Percentiles rank a stretch among this genome's conserved stretches.
Conservation (phyloP, 30 jellyfish, hydroid and myxozoan genomes). For the Aurelia sp. region DNA sequence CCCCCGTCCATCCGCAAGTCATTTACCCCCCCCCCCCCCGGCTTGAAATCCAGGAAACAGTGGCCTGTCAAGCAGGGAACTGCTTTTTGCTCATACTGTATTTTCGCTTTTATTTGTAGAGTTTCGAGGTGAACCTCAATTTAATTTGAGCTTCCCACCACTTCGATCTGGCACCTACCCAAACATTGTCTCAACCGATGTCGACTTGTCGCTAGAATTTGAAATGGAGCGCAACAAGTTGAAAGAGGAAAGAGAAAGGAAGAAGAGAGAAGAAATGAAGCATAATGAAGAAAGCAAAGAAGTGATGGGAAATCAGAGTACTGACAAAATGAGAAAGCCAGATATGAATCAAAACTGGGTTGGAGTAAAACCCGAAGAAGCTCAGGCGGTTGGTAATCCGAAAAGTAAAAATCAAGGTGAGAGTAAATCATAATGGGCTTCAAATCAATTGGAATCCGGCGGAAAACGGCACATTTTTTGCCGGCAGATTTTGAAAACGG, state of each 20-base stretch:
- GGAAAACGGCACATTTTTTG: too few relatives aligned
- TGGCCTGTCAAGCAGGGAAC: too few relatives aligned
- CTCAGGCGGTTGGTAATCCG: conserved; percentile 7
- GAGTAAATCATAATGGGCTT: too few relatives aligned
- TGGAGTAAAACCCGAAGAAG: conserved; percentile 5
- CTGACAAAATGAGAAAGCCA: not conserved
- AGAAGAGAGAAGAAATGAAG: conserved; percentile 46
- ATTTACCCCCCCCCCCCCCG: too few relatives aligned
- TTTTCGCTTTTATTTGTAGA: not conserved
- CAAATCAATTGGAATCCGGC: too few relatives aligned
- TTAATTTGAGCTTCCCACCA: conserved; percentile 74
- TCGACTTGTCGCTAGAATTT: conserved; percentile 69
- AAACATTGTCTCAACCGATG: conserved; percentile 53
- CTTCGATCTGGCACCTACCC: conserved; percentile 81
- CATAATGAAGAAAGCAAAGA: conserved; percentile 7
- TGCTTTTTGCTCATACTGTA: too few relatives aligned
- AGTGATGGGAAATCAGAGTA: not conserved
- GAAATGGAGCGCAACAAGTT: conserved; percentile 66
- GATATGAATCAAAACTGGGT: conserved; percentile 17
- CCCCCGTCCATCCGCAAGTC: too few relatives aligned
- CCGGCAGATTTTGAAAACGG: too few relatives aligned
- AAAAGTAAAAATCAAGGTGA: conserved; percentile 32
- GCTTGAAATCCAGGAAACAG: too few relatives aligned
- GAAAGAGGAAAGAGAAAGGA: conserved; percentile 69
- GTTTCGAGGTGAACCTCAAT: conserved; percentile 1